Percentiles rank a stretch among this genome's conserved stretches.
phyloP scores from a whole-genome alignment of 1,140 invertebrate genomes.

The Eriosoma lanigerum region DNA sequence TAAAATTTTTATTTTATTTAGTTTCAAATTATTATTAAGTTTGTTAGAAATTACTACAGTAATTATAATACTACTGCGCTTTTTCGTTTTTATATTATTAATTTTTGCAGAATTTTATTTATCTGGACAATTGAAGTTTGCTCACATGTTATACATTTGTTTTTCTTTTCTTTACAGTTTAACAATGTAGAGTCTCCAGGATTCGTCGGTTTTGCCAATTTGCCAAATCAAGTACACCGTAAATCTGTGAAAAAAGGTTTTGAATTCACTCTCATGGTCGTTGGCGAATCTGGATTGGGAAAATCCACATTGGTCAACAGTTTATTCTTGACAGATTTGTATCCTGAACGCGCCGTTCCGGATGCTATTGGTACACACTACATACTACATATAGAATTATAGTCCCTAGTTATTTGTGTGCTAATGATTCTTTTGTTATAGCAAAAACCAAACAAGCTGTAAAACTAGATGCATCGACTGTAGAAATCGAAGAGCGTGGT shows the following conservation, averaged over 20 bases:
- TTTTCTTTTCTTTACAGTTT: conserved; percentile 64
- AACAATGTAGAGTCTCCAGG: conserved; percentile 79
- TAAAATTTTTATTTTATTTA: conserved; percentile 55
- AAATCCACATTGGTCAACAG: conserved; percentile 98
- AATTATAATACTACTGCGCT: not conserved
- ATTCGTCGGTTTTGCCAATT: conserved; percentile 90
- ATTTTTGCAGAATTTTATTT: no score
- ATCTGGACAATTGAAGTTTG: no score
- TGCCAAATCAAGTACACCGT: conserved; percentile 93
- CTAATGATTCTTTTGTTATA: conserved; percentile 58
- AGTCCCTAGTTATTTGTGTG: not conserved
- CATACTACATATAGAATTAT: not conserved
- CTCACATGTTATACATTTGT: no score
- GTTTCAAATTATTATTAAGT: no score
- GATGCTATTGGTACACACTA: conserved; percentile 82
- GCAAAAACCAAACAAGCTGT: conserved; percentile 89
- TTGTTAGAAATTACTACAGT: conserved; percentile 36
- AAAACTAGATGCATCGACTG: conserved; percentile 85
- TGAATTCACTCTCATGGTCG: conserved; percentile 97
- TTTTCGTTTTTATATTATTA: not conserved
- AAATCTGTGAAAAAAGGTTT: conserved; percentile 98
- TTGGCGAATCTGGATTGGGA: conserved; percentile 93
- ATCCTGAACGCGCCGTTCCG: conserved; percentile 83
- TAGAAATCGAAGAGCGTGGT: conserved; percentile 91
- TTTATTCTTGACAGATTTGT: conserved; percentile 94